Percentiles rank a stretch among this genome's conserved stretches.
phyloP scores from a whole-genome alignment of 2,888 invertebrate genomes.

The Agrenia bidenticulata region DNA sequence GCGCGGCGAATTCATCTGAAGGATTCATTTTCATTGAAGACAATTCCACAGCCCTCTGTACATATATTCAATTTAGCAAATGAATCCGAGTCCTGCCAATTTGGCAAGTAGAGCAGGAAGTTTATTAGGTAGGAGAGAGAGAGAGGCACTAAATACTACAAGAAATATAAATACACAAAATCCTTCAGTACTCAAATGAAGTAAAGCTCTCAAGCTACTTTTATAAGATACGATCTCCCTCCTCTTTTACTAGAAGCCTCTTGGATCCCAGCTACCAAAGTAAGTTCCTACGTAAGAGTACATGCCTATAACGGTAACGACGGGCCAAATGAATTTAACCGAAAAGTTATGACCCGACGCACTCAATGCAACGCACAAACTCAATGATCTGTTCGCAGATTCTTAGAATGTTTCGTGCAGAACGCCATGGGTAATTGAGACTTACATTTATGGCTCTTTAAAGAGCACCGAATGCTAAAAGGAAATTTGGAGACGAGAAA shows the following conservation, averaged over 20 bases:
- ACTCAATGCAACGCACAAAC: neutral
- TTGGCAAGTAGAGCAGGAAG: constrained; percentile 47
- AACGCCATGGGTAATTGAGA: constrained; percentile 3
- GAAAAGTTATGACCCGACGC: constrained; percentile 1
- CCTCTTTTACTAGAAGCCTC: too few species aligned
- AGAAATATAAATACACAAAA: neutral
- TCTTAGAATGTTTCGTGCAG: neutral
- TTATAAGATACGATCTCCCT: neutral
- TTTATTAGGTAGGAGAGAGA: constrained; percentile 37
- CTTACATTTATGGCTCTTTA: neutral
- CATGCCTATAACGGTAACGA: too few species aligned
- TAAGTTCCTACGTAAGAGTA: too few species aligned
- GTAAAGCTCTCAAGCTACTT: neutral
- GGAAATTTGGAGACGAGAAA: neutral
- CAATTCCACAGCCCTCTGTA: neutral
- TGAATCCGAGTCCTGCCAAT: constrained; percentile 37
- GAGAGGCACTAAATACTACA: neutral
- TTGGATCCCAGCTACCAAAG: too few species aligned
- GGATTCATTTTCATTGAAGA: too few species aligned
- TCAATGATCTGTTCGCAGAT: constrained; percentile 1
- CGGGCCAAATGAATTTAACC: neutral
- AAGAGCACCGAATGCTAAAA: neutral
- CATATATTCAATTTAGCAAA: constrained; percentile 14
- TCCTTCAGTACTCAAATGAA: neutral
- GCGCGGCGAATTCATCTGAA: neutral